Conservation (phyloP, 2,113 vertebrate genomes). For the Epinephelus lanceolatus region DNA sequence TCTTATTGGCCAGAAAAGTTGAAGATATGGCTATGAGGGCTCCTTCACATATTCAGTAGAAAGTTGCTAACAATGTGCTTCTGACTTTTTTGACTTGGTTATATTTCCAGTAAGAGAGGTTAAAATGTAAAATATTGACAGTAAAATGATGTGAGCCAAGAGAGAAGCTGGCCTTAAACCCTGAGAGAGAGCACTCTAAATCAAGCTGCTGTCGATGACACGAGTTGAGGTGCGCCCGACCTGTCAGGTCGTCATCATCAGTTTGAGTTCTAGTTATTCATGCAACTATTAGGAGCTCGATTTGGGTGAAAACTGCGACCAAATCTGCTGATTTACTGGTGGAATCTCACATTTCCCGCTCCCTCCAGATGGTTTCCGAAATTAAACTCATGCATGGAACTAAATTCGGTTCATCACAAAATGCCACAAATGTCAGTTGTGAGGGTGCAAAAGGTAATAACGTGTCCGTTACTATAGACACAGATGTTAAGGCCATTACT, state of each 20-base stretch:
- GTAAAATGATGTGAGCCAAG: background rate
- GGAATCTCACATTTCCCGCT: background rate
- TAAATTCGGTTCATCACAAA: background rate
- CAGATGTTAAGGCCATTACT: constrained; percentile 27
- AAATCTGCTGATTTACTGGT: background rate
- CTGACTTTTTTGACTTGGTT: background rate
- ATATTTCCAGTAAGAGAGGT: background rate
- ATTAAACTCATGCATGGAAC: background rate
- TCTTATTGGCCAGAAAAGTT: constrained; percentile 2
- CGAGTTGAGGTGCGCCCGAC: background rate
- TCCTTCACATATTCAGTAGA: background rate
- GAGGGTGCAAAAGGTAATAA: constrained; percentile 19
- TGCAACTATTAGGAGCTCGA: background rate
- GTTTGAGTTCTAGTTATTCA: background rate
- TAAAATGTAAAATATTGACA: constrained; percentile 26
- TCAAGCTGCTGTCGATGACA: constrained; percentile 7
- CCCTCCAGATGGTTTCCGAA: constrained; percentile 2
- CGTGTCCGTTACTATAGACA: constrained; percentile 8
- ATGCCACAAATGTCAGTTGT: constrained; percentile 9
- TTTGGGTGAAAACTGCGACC: background rate
- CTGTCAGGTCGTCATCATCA: background rate
- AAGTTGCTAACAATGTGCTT: constrained; percentile 1
- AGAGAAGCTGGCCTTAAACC: background rate
- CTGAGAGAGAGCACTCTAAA: constrained; percentile 22
- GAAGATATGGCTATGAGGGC: background rate